A percentile compares a stretch with the other conserved stretches of the same genome.
Conservation (phyloP, 2,888 invertebrate genomes). For the Atethmia centrago region DNA sequence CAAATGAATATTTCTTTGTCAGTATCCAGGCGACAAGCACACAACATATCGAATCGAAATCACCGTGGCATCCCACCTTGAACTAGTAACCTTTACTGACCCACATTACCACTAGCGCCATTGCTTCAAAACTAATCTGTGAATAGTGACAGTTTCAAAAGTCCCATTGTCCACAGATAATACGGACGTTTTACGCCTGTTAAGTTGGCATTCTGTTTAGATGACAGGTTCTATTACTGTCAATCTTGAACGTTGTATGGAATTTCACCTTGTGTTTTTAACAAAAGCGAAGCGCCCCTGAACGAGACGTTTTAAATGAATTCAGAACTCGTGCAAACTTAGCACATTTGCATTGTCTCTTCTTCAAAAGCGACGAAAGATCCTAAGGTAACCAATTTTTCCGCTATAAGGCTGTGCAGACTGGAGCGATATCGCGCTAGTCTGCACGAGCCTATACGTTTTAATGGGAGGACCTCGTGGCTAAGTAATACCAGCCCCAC, state of each 20-base stretch:
- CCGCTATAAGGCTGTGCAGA: no score
- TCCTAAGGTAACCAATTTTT: neutral
- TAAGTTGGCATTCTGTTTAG: constrained; percentile 53
- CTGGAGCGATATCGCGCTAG: no score
- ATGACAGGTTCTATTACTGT: constrained; percentile 58
- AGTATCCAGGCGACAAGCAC: constrained; percentile 60
- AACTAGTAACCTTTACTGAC: constrained; percentile 65
- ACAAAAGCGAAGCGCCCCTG: constrained; percentile 30
- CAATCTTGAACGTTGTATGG: constrained; percentile 50
- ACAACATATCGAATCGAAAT: constrained; percentile 56
- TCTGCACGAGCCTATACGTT: no score
- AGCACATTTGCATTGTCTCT: neutral
- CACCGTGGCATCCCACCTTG: constrained; percentile 49
- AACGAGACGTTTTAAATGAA: constrained; percentile 3
- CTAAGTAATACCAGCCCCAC: no score
- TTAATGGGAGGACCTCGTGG: no score
- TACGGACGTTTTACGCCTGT: constrained; percentile 60
- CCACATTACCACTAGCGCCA: constrained; percentile 55
- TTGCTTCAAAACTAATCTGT: constrained; percentile 57
- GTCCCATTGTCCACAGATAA: constrained; percentile 58
- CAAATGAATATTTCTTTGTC: constrained; percentile 49
- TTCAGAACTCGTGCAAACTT: neutral
- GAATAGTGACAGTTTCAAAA: constrained; percentile 57
- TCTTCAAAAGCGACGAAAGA: neutral
- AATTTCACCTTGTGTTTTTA: constrained; percentile 22